Evolutionary conservation across 2,888 invertebrate species (phyloP), one percentile per base, ranked within the genome.

Genomic region (Ichneumon xanthorius): DNA sequence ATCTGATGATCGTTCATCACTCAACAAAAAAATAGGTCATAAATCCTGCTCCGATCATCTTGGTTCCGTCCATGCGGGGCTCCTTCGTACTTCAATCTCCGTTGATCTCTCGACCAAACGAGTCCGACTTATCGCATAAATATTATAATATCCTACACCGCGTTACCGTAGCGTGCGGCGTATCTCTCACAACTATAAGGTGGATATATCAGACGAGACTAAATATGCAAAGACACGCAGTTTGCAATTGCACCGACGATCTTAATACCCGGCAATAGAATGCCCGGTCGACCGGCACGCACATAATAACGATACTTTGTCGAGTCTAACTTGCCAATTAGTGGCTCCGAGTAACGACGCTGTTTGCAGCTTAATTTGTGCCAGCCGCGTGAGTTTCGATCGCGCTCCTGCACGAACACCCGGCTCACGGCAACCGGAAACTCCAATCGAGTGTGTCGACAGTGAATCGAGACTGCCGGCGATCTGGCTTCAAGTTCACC

Each of bases 191-290:
- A 30, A 19, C 30, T 22, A 9, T 65, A 37, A 65, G 7, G 11
- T 19, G 11, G 22, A 61, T 65, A 65, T 19, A 63, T 82, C 63
- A 71, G 55, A 14, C 50, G 30, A 30, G 48, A 65, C 40, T 75
- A 48, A 76, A 83, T 84, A 33, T 22, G 48, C 71, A 70, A 81
- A 81, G 72, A 86, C 79, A 79, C 61, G 71, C 65, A n/a, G 75
- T 82, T 77, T 70, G 75, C 78, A 82, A 78, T 85, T 80, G 71
- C 71, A 61, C 63, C 79, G 67, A 77, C 70, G 68, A 81, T 75
- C 68, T 80, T 83, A 87, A 87, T 86, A 76, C 68, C 82, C 79
- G 48, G 80, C 71, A 80, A 82, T 83, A 77, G 85, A 55, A 68
- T 55, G 48, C 7, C 45, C 30, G 16, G 50, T 65, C 48, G 48